Conservation (phyloP, 2,797 vertebrate species). For the Halcyon chelicuti region DNA sequence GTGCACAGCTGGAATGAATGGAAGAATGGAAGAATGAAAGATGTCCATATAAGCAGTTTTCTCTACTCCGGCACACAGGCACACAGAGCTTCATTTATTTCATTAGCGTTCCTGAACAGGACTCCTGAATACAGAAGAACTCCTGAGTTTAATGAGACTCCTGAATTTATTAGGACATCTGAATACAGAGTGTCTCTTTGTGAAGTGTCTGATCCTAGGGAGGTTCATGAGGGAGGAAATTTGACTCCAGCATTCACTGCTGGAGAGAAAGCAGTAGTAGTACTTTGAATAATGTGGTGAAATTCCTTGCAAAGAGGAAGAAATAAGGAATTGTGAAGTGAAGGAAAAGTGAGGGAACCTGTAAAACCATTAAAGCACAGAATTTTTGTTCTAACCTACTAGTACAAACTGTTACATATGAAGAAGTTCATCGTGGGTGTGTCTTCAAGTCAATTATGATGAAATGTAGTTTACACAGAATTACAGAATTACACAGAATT, state of each 20-base stretch:
- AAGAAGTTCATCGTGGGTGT: neutral
- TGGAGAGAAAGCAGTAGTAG: neutral
- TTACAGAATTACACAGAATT: too few species aligned
- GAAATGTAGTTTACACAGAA: neutral
- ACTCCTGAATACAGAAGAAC: neutral
- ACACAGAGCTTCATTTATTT: constrained; percentile 26
- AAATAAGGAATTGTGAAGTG: neutral
- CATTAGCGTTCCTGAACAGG: neutral
- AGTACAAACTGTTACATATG: fast-evolving
- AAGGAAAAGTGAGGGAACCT: neutral
- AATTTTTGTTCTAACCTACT: neutral
- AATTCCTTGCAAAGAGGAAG: neutral
- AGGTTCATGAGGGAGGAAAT: neutral
- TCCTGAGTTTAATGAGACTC: neutral
- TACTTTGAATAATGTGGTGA: neutral
- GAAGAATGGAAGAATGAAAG: constrained; percentile 34
- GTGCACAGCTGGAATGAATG: constrained; percentile 3
- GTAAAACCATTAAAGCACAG: neutral
- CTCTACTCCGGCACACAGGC: neutral
- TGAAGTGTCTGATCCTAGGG: neutral
- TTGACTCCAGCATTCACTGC: neutral
- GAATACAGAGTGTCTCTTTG: neutral
- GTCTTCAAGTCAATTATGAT: neutral
- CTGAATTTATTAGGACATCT: neutral
- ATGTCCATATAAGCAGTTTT: neutral